Percentiles rank a stretch among this genome's conserved stretches.
phyloP scores from a whole-genome alignment of 1,140 invertebrate genomes.

The Drosophila pseudoobscura region DNA sequence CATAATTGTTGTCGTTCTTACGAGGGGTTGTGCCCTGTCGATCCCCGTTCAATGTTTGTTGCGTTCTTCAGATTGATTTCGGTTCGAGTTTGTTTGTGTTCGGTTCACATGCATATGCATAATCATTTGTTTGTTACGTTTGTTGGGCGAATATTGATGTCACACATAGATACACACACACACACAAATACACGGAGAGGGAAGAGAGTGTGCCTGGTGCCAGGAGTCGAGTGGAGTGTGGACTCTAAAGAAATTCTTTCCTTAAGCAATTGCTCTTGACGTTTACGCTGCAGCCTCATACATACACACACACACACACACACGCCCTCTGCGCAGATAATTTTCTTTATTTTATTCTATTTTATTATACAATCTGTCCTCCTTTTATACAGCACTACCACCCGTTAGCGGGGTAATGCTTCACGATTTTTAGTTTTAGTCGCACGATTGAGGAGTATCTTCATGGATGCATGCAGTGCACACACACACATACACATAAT shows the following conservation, averaged over 20 bases:
- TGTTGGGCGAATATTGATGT: constrained; percentile 70
- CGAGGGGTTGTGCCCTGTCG: constrained; percentile 18
- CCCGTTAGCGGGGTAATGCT: constrained; percentile 31
- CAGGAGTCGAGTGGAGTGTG: constrained; percentile 3
- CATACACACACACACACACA: constrained; percentile 7
- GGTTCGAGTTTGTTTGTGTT: constrained; percentile 68
- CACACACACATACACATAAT: constrained; percentile 51
- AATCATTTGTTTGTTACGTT: constrained; percentile 72
- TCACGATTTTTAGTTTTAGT: constrained; percentile 64
- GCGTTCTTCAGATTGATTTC: constrained; percentile 62
- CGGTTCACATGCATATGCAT: constrained; percentile 53
- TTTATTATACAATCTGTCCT: constrained; percentile 40
- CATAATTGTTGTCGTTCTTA: constrained; percentile 49
- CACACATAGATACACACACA: constrained; percentile 38
- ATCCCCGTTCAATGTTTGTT: constrained; percentile 70
- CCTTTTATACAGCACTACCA: constrained; percentile 11
- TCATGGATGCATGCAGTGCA: constrained; percentile 55
- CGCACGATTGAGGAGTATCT: constrained; percentile 43
- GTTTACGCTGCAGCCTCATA: constrained; percentile 64
- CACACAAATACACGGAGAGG: background rate
- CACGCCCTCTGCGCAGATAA: constrained; percentile 24
- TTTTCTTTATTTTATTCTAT: constrained; percentile 8
- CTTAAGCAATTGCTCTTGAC: constrained; percentile 66
- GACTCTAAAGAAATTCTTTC: constrained; percentile 55
- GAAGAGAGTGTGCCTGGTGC: constrained; percentile 23